A percentile compares a stretch with the other conserved stretches of the same genome.
phyloP scores from a whole-genome alignment of 2,888 invertebrate species.

The Zaprionus lineosus region DNA sequence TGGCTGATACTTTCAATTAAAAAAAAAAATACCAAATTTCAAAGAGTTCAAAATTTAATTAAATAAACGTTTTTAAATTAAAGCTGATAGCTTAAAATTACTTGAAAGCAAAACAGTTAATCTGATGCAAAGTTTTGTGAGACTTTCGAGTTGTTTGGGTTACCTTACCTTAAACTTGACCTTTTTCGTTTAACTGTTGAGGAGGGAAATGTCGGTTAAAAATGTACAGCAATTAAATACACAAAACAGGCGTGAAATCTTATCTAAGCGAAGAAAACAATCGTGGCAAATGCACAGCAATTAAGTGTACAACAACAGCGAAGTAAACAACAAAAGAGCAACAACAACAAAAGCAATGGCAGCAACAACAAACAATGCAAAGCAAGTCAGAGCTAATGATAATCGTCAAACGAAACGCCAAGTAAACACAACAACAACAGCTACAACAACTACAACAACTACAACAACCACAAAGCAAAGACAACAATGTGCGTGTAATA shows the following conservation, averaged over 20 bases:
- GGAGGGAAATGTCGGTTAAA: slow-evolving; percentile 18
- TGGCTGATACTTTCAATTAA: too few relatives aligned
- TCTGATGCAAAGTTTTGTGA: background rate
- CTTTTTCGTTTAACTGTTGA: slow-evolving; percentile 14
- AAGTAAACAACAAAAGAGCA: too few relatives aligned
- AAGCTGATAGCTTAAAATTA: too few relatives aligned
- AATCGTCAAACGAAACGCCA: slow-evolving; percentile 52
- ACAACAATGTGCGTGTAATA: slow-evolving; percentile 50
- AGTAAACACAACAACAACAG: slow-evolving; percentile 32
- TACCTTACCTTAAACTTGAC: slow-evolving; percentile 52
- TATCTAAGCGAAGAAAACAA: slow-evolving; percentile 38
- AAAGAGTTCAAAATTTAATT: too few relatives aligned
- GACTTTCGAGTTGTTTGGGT: background rate
- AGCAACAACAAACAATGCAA: slow-evolving; percentile 20
- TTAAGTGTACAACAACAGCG: slow-evolving; percentile 40
- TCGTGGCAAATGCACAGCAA: slow-evolving; percentile 43
- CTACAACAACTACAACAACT: too few relatives aligned
- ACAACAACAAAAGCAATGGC: slow-evolving; percentile 15
- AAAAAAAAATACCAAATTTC: too few relatives aligned
- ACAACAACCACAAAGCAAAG: too few relatives aligned
- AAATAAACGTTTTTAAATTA: too few relatives aligned
- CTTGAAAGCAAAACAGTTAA: background rate
- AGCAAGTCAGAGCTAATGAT: slow-evolving; percentile 48
- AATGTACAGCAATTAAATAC: slow-evolving; percentile 17
- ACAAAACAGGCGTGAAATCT: slow-evolving; percentile 44